Percentiles rank a stretch among this genome's conserved stretches.
phyloP scores from a whole-genome alignment of 2,113 vertebrate species.

The Rhegmatorhina hoffmannsi region DNA sequence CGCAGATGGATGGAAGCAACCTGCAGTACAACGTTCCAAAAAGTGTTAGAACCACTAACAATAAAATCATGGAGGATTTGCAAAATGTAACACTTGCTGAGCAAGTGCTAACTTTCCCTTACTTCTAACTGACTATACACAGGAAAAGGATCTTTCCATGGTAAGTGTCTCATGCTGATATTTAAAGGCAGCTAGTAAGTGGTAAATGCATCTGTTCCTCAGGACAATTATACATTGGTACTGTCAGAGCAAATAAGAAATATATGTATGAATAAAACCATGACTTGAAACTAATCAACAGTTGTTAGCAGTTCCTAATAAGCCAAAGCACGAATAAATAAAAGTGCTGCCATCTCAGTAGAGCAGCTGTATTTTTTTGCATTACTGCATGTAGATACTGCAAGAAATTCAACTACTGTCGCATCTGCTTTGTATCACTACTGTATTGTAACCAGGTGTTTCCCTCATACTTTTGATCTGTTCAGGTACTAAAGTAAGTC shows the following conservation, averaged over 20 bases:
- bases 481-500: background rate
- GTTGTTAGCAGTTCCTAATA: background rate
- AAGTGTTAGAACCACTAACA: background rate
- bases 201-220: background rate
- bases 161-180: background rate
- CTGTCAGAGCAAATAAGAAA: background rate
- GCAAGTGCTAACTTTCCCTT: background rate
- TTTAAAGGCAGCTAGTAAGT: background rate
- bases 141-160: background rate
- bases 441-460: too few relatives aligned
- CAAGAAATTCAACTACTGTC: background rate
- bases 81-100: background rate
- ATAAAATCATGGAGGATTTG: background rate
- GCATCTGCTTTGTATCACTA: background rate
- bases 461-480: background rate
- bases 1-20: background rate
- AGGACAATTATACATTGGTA: background rate
- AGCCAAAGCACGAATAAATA: background rate
- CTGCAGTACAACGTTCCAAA: background rate
- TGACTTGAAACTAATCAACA: background rate
- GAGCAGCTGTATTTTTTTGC: background rate
- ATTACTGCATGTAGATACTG: background rate
- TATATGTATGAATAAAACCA: fast-evolving
- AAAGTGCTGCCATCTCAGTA: background rate
- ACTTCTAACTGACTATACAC: background rate